Evolutionary conservation across 2,113 vertebrate genomes (phyloP), one percentile per base, ranked within the genome.

Genomic region (Leiothrix lutea): DNA sequence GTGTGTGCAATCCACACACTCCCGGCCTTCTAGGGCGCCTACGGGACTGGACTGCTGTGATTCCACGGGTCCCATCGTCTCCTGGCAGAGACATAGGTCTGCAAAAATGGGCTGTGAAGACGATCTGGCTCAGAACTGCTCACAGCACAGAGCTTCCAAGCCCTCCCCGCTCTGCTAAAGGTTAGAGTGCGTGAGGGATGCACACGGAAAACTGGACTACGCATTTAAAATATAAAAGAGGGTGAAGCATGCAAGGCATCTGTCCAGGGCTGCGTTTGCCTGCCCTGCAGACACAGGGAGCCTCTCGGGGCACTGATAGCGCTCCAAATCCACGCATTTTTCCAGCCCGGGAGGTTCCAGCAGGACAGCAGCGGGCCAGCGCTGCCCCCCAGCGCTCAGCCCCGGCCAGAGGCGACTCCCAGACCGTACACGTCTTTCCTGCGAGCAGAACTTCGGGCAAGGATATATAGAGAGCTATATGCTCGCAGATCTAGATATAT

Each of bases 371-470:
- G 80, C 56, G 81, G 86, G 50, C 5, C 86, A 67, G 81, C 58
- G 94, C 90, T 95, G 96, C 96, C 96, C 92, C 85, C 97, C 83
- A 94, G 94, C 69, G 53, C 86, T 25, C 47, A 33, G 19, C 12
- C 6, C 33, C 29, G 24, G n/a, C 40, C n/a, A 11, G 11, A 12
- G 35, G 7, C 45, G 14, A 2, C 61, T 38, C 44, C n/a, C 47
- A 11, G 13, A 42, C 3, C 42, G 1, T 0, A 1, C 24, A 1
- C 6, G 2, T 0, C 72, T 44, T 12, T 25, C 36, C 50, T 5
- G 31, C 35, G 19, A 31, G n/a, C 58, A 2, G 9, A 19, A 4
- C 35, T 16, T 3, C 13, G 0, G 11, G 9, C 1, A 7, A 7
- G 47, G 5, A 9, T 16, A 21, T 2, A 10, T 0, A 35, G 14